Conservation (phyloP, 2,888 invertebrate genomes). For the Cephus pygmeus region DNA sequence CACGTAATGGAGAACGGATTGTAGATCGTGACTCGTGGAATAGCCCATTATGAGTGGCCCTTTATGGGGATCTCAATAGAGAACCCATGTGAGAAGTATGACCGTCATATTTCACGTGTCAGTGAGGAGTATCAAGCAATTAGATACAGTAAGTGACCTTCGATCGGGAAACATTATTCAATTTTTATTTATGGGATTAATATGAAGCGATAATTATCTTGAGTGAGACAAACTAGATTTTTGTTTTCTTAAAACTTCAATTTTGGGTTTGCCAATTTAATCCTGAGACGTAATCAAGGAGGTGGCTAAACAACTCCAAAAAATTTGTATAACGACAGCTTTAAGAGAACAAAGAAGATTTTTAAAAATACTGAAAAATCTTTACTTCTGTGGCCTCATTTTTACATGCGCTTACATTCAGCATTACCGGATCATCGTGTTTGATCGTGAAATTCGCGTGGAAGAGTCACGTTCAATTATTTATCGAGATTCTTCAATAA, state of each 20-base stretch:
- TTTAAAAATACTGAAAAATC: not conserved
- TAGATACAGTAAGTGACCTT: not conserved
- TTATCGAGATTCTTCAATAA: not conserved
- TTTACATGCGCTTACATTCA: not conserved
- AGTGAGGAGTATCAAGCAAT: not conserved
- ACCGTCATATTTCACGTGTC: not conserved
- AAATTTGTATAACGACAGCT: not conserved
- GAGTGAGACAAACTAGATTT: not conserved
- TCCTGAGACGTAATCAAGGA: not conserved
- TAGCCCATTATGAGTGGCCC: slow-evolving; percentile 4
- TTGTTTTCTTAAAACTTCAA: not conserved
- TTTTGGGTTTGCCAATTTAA: not conserved
- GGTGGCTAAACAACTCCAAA: not conserved
- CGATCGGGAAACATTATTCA: not conserved
- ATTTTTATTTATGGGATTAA: not conserved
- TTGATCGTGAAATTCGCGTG: not conserved
- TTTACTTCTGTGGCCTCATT: not conserved
- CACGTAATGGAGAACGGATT: slow-evolving; percentile 35
- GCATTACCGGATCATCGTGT: not conserved
- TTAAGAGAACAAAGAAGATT: not conserved
- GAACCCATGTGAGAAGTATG: not conserved
- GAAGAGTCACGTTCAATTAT: not conserved
- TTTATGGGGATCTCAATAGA: not conserved
- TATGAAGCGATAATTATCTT: not conserved
- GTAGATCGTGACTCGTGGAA: slow-evolving; percentile 32